A percentile compares a stretch with the other conserved stretches of the same genome.
These are phyloP conservation scores for Dermolepida albohirtum DNA, from an alignment of 2,888 invertebrate genomes.

Conservation along the genomic window DNA sequence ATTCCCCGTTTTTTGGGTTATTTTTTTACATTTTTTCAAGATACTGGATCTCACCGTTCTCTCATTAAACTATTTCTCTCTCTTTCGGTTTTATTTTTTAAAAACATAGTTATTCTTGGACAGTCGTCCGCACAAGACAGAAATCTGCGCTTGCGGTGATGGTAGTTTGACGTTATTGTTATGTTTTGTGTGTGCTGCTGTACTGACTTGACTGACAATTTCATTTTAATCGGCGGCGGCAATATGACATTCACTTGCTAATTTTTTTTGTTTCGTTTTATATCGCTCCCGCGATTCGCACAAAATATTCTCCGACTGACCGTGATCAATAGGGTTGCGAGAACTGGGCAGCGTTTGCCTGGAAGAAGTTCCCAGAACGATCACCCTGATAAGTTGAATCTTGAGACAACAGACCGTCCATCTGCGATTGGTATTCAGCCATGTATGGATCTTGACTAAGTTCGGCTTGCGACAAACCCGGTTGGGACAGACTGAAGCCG, in stretches of 20 bases:
- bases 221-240: constrained; percentile 43
- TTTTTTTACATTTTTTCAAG: constrained; percentile 4
- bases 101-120: neutral
- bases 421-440: constrained; percentile 91
- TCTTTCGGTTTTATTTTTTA: constrained; percentile 5
- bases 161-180: constrained; percentile 12
- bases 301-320: constrained; percentile 39
- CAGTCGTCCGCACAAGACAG: constrained; percentile 2
- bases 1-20: constrained; percentile 1
- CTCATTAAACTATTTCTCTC: constrained; percentile 21
- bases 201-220: constrained; percentile 44
- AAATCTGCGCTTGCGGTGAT: constrained; percentile 23
- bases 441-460: constrained; percentile 85
- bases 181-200: constrained; percentile 28
- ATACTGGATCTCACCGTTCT: constrained; percentile 6
- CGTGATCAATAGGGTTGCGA: constrained; percentile 45
- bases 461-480: constrained; percentile 79
- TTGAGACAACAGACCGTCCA: constrained; percentile 94
- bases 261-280: constrained; percentile 43
- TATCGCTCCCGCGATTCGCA: constrained; percentile 46
- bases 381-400: constrained; percentile 69
- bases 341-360: constrained; percentile 61
- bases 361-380: constrained; percentile 68
- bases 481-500: constrained; percentile 75
- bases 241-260: constrained; percentile 45